Percentiles rank a stretch among this genome's conserved stretches.
phyloP scores from a whole-genome alignment of 2,797 vertebrate genomes.

The Takifugu rubripes region DNA sequence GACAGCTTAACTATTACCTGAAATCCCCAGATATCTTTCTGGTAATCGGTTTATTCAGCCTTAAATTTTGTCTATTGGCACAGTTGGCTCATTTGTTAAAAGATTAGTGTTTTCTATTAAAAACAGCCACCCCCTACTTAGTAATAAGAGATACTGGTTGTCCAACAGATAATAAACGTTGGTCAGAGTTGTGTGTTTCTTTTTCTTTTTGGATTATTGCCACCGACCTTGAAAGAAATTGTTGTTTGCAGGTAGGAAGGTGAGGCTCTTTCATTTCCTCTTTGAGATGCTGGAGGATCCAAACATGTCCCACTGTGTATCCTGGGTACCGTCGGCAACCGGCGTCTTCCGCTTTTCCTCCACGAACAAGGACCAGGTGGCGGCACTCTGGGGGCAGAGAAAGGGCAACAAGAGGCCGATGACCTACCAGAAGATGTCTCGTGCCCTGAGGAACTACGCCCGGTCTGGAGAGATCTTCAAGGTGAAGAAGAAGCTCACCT shows the following conservation, averaged over 20 bases:
- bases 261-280: constrained; percentile 79
- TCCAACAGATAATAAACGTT: no score
- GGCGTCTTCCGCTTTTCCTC: constrained; percentile 81
- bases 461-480: constrained; percentile 80
- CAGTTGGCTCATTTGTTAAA: constrained; percentile 5
- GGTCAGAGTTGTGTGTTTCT: no score
- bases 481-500: constrained; percentile 82
- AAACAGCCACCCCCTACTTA: no score
- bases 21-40: constrained; percentile 38
- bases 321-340: constrained; percentile 71
- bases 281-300: constrained; percentile 82
- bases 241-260: constrained; percentile 67
- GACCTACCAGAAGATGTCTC: constrained; percentile 85
- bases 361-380: constrained; percentile 77
- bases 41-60: constrained; percentile 50
- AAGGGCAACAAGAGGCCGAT: constrained; percentile 81
- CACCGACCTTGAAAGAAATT: no score
- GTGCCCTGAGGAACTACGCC: constrained; percentile 81
- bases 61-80: constrained; percentile 13
- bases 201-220: no score
- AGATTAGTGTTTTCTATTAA: no score
- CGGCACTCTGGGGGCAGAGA: constrained; percentile 75
- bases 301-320: constrained; percentile 77
- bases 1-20: constrained; percentile 14
- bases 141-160: no score